Evolutionary conservation across 2,888 invertebrate genomes (phyloP), one percentile per base, ranked within the genome.

Genomic region (Syrphus vitripennis): DNA sequence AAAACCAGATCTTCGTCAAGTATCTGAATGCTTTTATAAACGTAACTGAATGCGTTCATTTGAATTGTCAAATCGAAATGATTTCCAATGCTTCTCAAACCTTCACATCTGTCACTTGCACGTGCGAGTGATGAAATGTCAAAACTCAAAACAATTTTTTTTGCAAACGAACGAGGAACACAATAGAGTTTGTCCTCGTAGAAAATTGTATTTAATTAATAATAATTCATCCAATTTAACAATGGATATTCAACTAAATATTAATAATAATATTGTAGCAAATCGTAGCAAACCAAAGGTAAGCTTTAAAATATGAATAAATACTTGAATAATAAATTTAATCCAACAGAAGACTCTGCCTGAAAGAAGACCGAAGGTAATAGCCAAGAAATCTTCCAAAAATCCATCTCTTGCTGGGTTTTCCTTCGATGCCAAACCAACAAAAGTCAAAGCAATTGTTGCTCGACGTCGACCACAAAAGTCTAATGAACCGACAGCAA

Each of bases 401-500:
- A 21, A 10, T 0, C 57, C 14, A 37, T n/a, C 61, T 61, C n/a
- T 87, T 6, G 74, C 79, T 34, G 90, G 89, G 4, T 90, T 91
- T 82, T 79, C 89, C 0, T 91, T 91, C 87, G 87, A 89, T 70
- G 90, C 91, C 61, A 90, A 89, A 0, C 89, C 88, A 21, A 88
- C 89, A 42, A 91, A 90, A 59, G 88, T 90, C 0, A 92, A 92
- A 86, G 92, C 93, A 0, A 59, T 92, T 55, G 92, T 91, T 3
- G 90, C 91, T 9, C 89, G 91, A 21, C 90, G 89, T 57, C 88
- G 91, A 4, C 87, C 86, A 1, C 40, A 76, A 24, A 57, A 72
- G 7, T 84, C 65, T 24, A 69, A 63, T 9, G 67, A 72, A 9
- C 29, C 42, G 19, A 14, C n/a, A n/a, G n/a, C 40, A 6, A 82